Evolutionary conservation across 1,140 invertebrate species (phyloP), one percentile per base, ranked within the genome.

Genomic region (Drosophila rhopaloa): DNA sequence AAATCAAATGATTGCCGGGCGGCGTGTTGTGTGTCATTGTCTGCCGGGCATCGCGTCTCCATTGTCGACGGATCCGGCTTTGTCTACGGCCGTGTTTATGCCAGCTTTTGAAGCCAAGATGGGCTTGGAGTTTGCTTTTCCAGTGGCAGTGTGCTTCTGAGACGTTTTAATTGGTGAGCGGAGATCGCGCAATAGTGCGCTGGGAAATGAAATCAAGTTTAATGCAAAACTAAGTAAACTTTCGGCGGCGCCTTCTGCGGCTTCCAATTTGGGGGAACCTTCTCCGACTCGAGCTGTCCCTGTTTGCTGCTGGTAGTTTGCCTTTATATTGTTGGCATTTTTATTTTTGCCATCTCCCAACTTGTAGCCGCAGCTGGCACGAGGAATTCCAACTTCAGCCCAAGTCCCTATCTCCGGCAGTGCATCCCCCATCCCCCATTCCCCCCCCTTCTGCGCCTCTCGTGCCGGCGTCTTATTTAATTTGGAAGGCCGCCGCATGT

Each of bases 211-310:
- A 88, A 88, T 86, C 76, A 79, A 88, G 83, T 88, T 88, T 79
- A 71, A 86, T 82, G 65, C 76, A 89, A 81, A 89, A 88, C 89
- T 83, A 80, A 89, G 82, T 84, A 84, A 88, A 84, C 73, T 88
- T 88, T 51, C 24, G 82, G 38, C 38, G 32, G 38, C 32, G 51
- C 62, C 58, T 68, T 63, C 68, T 58, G 57, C 47, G 60, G 62
- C 57, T 43, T 50, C 38, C 38, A 9, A 40, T 40, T 40, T 40
- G 38, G 24, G 27, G 24, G 24, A 43, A 2, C 10, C 8, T 19
- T 19, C 19, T 1, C 19, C 19, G 19, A 19, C 16, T 51, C 13
- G 40, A 46, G 48, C 27, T 50, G 56, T 24, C 19, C 27, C 41
- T 59, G 48, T 24, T 38, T 27, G 38, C 47, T 58, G 51, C 8